These are phyloP conservation scores for Ctenicera cuprea DNA, from an alignment of 2,888 invertebrate genomes.

Conservation along the genomic window DNA sequence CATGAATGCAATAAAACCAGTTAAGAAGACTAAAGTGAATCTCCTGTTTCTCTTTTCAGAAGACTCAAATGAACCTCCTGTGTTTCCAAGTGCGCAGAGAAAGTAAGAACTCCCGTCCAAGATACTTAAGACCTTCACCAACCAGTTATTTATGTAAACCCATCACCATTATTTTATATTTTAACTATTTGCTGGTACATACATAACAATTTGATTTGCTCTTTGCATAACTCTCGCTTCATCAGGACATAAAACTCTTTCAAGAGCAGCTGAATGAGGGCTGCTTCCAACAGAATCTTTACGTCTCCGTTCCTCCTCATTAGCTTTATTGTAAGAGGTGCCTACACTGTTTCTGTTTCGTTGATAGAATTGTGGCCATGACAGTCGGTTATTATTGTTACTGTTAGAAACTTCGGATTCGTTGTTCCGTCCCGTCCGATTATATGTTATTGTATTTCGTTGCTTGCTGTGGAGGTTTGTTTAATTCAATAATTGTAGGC, in stretches of 20 bases:
- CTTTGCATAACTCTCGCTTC: conserved; percentile 89
- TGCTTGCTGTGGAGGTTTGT: conserved; percentile 67
- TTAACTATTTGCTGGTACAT: conserved; percentile 72
- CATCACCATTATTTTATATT: conserved; percentile 45
- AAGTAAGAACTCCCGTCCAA: neutral
- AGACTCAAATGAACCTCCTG: too few species aligned
- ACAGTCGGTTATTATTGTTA: conserved; percentile 74
- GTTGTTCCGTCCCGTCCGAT: conserved; percentile 70
- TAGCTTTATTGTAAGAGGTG: conserved; percentile 66
- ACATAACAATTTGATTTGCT: conserved; percentile 92
- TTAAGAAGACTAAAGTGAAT: too few species aligned
- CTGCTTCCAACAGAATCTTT: conserved; percentile 68
- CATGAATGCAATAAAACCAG: too few species aligned
- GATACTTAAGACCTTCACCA: conserved; percentile 17
- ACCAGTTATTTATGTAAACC: conserved; percentile 18
- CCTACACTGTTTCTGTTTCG: conserved; percentile 60
- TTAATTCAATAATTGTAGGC: neutral
- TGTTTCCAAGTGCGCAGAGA: too few species aligned
- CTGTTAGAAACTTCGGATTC: conserved; percentile 73
- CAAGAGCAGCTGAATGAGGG: conserved; percentile 73
- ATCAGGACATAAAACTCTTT: conserved; percentile 80
- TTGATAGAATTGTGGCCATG: conserved; percentile 76
- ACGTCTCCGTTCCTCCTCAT: conserved; percentile 70
- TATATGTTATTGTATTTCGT: conserved; percentile 69
- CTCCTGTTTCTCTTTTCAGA: too few species aligned